Base-by-base conservation (phyloP, 1,140 invertebrate species). In the Atta colombica region DNA sequence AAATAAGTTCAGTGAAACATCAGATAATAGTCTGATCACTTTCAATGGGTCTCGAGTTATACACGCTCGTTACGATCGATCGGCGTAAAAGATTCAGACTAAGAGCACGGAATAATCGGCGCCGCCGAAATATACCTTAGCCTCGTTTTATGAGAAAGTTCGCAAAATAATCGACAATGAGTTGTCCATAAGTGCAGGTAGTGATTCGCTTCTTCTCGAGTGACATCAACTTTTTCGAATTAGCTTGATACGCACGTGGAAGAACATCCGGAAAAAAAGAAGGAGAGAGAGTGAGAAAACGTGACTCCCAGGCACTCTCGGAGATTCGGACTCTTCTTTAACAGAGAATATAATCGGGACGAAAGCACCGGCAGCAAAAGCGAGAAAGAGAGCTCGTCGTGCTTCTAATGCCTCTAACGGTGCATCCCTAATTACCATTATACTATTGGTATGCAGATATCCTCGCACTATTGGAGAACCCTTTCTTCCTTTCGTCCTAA, bases 381-480 rank as follows among this genome's bases (percentile, higher is more conserved):
- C 49, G 8, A 65, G 49, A 6, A 35, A 35, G 51, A 87, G 72
- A 87, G 77, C 39, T 60, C 69, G 35, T 18, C 60, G 61, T 61
- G 66, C 89, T 65, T 82, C 71, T 90, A 81, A 90, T 89, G 87
- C 81, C 88, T 88, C 77, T 94, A 94, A 94, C 94, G 94, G 94
- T 93, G 94, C 91, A 94, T 94, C 90, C 91, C 89, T 93, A 92
- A 95, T 94, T 93, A 94, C 92, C 93, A 94, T 94, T 93, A 85
- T 92, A 71, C 90, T 91, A 95, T 95, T 95, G 93, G 94, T 87
- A 95, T 95, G 95, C 92, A 95, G 94, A 95, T 95, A 88, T 85
- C 60, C 92, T 94, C 93, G 87, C 94, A 93, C 92, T 91, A 66
- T 49, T 53, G 39, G 58, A 78, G 77, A 85, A 85, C 77, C 72